These are phyloP conservation scores for Mesitornis unicolor DNA, from an alignment of 2,113 vertebrate genomes.

Conservation along the genomic window DNA sequence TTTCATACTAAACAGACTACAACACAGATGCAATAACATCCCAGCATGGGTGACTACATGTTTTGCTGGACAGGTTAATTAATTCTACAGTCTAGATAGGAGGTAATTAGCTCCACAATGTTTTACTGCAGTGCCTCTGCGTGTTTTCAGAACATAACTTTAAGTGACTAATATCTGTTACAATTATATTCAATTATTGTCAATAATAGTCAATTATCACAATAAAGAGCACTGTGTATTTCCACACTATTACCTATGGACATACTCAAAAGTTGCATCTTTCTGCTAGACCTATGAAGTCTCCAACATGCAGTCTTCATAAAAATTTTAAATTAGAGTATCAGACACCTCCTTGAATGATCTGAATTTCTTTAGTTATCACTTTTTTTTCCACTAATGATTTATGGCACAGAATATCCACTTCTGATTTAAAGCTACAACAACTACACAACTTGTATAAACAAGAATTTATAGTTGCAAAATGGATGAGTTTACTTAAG, in stretches of 20 bases:
- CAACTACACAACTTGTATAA: neutral
- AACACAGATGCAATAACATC: neutral
- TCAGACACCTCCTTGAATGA: neutral
- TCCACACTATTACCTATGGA: neutral
- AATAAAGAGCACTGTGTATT: neutral
- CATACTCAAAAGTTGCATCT: neutral
- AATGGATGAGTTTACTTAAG: neutral
- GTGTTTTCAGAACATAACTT: neutral
- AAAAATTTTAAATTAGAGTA: neutral
- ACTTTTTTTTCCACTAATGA: neutral
- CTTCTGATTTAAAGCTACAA: neutral
- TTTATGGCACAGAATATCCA: neutral
- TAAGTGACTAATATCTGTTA: neutral
- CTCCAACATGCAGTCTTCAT: neutral
- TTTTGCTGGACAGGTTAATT: neutral
- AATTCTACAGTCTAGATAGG: neutral
- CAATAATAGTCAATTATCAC: neutral
- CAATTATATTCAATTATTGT: neutral
- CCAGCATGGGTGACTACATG: neutral
- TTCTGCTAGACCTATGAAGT: neutral
- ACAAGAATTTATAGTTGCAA: neutral
- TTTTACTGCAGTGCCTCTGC: neutral
- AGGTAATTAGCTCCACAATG: neutral
- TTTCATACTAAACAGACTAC: neutral
- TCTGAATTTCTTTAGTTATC: neutral